Evolutionary conservation across 2,888 invertebrate genomes (phyloP).

Genomic region (Dromius quadrimaculatus): DNA sequence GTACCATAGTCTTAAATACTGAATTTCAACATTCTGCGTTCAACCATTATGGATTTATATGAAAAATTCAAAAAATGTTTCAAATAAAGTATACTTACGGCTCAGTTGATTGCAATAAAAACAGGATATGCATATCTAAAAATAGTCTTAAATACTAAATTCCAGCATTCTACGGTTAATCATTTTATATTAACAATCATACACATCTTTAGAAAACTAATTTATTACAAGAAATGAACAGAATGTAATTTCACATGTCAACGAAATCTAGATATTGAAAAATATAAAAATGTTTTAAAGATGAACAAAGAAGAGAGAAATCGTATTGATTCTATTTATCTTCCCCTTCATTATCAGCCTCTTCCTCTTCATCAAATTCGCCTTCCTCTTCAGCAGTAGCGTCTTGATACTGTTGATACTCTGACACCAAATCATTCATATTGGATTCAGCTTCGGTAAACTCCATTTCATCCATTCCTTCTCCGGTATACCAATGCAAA

Average conservation of each 20-base stretch:
- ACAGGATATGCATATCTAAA: too few relatives aligned
- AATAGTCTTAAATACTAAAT: too few relatives aligned
- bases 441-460: slow-evolving; percentile 95
- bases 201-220: slow-evolving; percentile 11
- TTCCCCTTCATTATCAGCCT: slow-evolving; percentile 76
- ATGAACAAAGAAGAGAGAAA: slow-evolving; percentile 16
- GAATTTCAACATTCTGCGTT: too few relatives aligned
- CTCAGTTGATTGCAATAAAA: too few relatives aligned
- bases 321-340: slow-evolving; percentile 52
- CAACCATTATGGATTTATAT: too few relatives aligned
- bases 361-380: slow-evolving; percentile 83
- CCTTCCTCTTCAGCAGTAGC: slow-evolving; percentile 87
- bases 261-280: slow-evolving; percentile 10
- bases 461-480: slow-evolving; percentile 98
- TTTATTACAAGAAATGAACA: slow-evolving; percentile 21
- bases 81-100: too few relatives aligned
- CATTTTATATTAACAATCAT: slow-evolving; percentile 1
- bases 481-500: slow-evolving; percentile 97
- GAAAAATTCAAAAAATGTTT: too few relatives aligned
- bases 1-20: too few relatives aligned
- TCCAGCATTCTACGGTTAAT: too few relatives aligned
- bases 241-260: slow-evolving; percentile 6
- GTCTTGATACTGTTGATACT: slow-evolving; percentile 95
- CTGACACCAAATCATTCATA: slow-evolving; percentile 93
- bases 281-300: slow-evolving; percentile 7